These are phyloP conservation scores for Clunio marinus DNA, from an alignment of 2,888 invertebrate genomes.

Conservation along the genomic window DNA sequence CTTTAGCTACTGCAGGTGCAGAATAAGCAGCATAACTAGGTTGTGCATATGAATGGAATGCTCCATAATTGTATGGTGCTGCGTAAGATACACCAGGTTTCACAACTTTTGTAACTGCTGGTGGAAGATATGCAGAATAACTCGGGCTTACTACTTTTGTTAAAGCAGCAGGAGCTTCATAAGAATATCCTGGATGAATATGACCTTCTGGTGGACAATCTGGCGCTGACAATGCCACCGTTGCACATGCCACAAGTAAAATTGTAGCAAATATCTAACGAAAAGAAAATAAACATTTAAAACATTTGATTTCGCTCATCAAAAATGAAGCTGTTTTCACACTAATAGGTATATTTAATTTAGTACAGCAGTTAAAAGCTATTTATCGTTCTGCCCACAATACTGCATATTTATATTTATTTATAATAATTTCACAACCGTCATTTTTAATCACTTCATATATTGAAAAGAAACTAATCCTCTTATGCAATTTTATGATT, in stretches of 20 bases:
- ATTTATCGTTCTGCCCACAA: too few species aligned
- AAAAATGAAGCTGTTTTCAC: neutral
- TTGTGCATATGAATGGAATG: constrained; percentile 37
- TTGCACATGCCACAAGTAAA: constrained; percentile 46
- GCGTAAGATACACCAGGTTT: constrained; percentile 30
- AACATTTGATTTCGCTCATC: too few species aligned
- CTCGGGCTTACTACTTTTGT: constrained; percentile 41
- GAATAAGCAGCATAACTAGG: constrained; percentile 40
- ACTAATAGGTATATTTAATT: neutral
- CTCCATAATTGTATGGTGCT: constrained; percentile 37
- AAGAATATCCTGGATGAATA: constrained; percentile 51
- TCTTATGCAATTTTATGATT: too few species aligned
- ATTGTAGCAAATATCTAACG: constrained; percentile 45
- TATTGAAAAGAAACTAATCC: too few species aligned
- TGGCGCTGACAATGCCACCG: constrained; percentile 44
- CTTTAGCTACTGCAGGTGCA: constrained; percentile 18
- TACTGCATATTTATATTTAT: too few species aligned
- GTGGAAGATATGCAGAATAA: neutral
- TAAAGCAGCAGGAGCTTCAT: constrained; percentile 53
- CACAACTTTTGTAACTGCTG: constrained; percentile 29
- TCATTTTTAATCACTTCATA: too few species aligned
- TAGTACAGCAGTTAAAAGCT: too few species aligned
- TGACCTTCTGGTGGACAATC: constrained; percentile 45
- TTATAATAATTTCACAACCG: too few species aligned
- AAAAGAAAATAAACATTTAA: too few species aligned